Evolutionary conservation across 2,797 vertebrate species (phyloP), one percentile per base, ranked within the genome.

Genomic region (Gastrophryne carolinensis): DNA sequence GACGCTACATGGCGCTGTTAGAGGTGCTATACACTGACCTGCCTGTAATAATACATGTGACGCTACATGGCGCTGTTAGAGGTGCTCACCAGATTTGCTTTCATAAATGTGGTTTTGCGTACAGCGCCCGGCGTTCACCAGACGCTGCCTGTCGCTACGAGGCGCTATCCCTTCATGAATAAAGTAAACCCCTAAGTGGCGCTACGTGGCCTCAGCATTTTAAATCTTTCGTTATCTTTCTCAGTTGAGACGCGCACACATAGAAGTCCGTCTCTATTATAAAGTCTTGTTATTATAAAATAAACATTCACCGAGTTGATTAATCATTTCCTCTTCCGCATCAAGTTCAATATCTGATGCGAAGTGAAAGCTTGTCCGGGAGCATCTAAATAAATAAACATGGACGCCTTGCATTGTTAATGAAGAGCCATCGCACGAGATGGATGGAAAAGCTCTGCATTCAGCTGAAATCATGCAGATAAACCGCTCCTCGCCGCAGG

Each of bases 381-480:
- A 44, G 39, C 39, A 44, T n/a, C 39, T 44, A 44, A 44, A 44
- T 44, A 44, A 44, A 17, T 44, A 44, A 44, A 44, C 39, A 4
- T 6, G 3, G 13, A 7, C 7, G 15, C 8, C 39, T 44, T 13
- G 15, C 39, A 44, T 13, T 15, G 13, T 15, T 44, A n/a, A 17
- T 17, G 15, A 17, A 44, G 39, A 44, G 39, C 5, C 23, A 41
- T 30, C 8, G 47, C 49, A 26, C 26, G 49, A 47, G n/a, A 15
- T 17, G 57, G 47, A 17, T 9, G 17, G 56, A 54, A 61, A 70
- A 44, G 35, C 66, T 63, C 56, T 50, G 58, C 17, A 75, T 60
- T 29, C 53, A 52, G 53, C 21, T 39, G 61, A 69, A 62, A 32
- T 67, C 73, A 76, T 76, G 73, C 65, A 62, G 62, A 63, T 60